A percentile compares a stretch with the other conserved stretches of the same genome.
phyloP scores from a whole-genome alignment of 1,140 invertebrate species.

The Drosophila kepulauana region DNA sequence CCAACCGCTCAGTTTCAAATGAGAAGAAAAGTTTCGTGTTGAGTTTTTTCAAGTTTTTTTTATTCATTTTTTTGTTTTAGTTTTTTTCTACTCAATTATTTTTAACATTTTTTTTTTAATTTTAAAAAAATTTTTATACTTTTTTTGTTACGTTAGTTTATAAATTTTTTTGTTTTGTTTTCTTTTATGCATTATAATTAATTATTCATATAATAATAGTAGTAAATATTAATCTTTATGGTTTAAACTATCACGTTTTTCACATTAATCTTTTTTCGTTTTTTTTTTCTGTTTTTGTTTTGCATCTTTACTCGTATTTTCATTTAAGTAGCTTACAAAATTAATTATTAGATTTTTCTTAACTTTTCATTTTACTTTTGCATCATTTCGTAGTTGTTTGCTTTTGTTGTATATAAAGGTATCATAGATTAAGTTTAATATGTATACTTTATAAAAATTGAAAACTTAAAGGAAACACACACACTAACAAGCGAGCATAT shows the following conservation, averaged over 20 bases:
- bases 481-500: constrained; percentile 30
- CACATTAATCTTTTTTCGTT: constrained; percentile 75
- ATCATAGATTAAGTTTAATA: constrained; percentile 50
- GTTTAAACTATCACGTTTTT: constrained; percentile 83
- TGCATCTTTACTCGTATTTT: constrained; percentile 56
- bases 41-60: constrained; percentile 79
- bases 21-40: constrained; percentile 17
- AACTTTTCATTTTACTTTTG: constrained; percentile 47
- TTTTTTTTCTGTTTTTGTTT: constrained; percentile 39
- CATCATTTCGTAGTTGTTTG: constrained; percentile 58
- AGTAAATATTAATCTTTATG: constrained; percentile 83
- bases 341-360: constrained; percentile 51
- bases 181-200: constrained; percentile 71
- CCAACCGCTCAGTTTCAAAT: not conserved
- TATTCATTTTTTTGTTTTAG: constrained; percentile 83
- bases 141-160: constrained; percentile 81
- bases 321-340: constrained; percentile 80
- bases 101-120: constrained; percentile 80
- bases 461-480: constrained; percentile 67
- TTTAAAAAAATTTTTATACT: constrained; percentile 77
- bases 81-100: constrained; percentile 80
- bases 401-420: constrained; percentile 43
- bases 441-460: constrained; percentile 66
- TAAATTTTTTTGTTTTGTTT: constrained; percentile 55
- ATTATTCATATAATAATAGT: constrained; percentile 84